Conservation (phyloP, 1,140 invertebrate genomes). For the Drosophila pseudoananassae region DNA sequence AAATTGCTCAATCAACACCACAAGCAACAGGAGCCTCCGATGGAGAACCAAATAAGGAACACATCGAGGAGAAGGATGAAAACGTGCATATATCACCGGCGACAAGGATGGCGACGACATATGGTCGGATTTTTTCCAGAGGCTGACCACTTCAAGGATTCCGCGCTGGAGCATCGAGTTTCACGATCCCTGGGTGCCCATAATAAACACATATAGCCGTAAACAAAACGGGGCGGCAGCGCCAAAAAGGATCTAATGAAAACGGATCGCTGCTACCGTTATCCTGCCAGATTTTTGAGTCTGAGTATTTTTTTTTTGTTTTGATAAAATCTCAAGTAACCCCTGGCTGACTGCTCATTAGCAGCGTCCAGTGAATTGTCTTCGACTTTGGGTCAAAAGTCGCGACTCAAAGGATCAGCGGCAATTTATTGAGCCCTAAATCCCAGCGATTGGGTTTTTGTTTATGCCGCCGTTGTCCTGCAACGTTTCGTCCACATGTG, state of each 20-base stretch:
- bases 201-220: constrained; percentile 72
- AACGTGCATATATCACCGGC: constrained; percentile 54
- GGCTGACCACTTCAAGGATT: constrained; percentile 74
- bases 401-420: constrained; percentile 59
- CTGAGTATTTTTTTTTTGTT: constrained; percentile 46
- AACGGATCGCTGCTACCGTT: constrained; percentile 64
- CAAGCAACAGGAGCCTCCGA: constrained; percentile 54
- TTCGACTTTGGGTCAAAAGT: constrained; percentile 54
- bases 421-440: constrained; percentile 37
- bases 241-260: constrained; percentile 57
- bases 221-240: constrained; percentile 71
- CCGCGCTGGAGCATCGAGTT: constrained; percentile 59
- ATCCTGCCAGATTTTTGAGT: constrained; percentile 33
- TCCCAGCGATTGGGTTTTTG: constrained; percentile 32
- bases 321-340: constrained; percentile 81
- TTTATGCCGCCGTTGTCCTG: constrained; percentile 63
- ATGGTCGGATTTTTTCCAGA: constrained; percentile 43
- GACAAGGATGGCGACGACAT: constrained; percentile 60
- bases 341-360: constrained; percentile 57
- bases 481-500: constrained; percentile 62
- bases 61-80: constrained; percentile 1
- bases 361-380: constrained; percentile 41
- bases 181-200: constrained; percentile 50
- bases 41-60: constrained; percentile 16
- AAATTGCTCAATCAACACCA: constrained; percentile 79